Conservation (phyloP, 2,113 vertebrate genomes). For the Epinephelus lanceolatus region DNA sequence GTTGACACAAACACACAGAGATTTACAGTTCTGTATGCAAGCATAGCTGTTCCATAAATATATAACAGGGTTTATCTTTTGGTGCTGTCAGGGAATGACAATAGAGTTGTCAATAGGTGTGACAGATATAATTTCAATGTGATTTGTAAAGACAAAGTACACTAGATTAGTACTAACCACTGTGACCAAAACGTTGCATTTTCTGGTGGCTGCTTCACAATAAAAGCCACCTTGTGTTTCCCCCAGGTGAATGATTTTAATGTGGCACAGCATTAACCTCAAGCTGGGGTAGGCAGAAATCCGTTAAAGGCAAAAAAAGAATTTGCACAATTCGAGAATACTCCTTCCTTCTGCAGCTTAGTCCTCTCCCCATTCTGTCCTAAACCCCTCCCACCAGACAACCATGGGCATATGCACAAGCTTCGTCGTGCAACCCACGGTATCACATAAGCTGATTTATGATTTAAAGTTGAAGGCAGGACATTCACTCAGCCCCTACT, state of each 20-base stretch:
- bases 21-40: not conserved
- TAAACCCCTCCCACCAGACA: too few species aligned
- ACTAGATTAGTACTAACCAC: not conserved
- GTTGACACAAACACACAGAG: constrained; percentile 13
- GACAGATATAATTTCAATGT: not conserved
- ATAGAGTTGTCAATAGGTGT: too few species aligned
- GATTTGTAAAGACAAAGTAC: not conserved
- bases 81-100: not conserved
- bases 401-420: too few species aligned
- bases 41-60: constrained; percentile 1
- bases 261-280: not conserved
- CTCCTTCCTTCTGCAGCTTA: too few species aligned
- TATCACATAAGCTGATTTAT: too few species aligned
- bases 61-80: not conserved
- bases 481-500: too few species aligned
- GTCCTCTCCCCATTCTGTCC: too few species aligned
- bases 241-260: not conserved
- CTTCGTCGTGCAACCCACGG: too few species aligned
- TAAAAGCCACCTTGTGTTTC: not conserved
- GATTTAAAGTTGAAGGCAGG: too few species aligned
- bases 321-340: too few species aligned
- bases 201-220: not conserved
- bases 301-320: too few species aligned
- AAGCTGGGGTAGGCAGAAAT: too few species aligned
- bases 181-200: not conserved